Evolutionary conservation across 2,797 vertebrate genomes (phyloP).

Genomic region (Gobio occitaniae): DNA sequence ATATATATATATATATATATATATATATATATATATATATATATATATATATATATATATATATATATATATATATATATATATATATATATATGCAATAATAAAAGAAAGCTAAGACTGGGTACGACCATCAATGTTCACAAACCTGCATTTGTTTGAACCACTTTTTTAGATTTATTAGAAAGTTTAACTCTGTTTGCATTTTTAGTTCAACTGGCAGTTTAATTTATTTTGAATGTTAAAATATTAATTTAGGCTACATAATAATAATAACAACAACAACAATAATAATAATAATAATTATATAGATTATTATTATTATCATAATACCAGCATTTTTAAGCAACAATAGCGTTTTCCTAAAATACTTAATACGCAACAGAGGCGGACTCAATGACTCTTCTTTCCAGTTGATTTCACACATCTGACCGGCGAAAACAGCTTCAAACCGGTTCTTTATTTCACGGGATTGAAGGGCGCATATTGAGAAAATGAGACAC

Average conservation of each 20-base stretch:
- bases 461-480: constrained; percentile 31
- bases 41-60: no score
- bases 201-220: no score
- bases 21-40: no score
- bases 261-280: not conserved
- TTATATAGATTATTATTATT: not conserved
- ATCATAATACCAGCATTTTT: not conserved
- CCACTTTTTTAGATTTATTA: no score
- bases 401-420: constrained; percentile 6
- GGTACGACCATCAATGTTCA: no score
- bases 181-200: no score
- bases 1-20: no score
- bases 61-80: no score
- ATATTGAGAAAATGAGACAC: constrained; percentile 20
- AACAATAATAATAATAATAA: no score
- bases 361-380: not conserved
- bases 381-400: not conserved
- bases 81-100: no score
- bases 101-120: no score
- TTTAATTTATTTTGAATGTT: not conserved
- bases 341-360: not conserved
- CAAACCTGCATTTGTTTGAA: no score
- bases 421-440: constrained; percentile 54
- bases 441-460: constrained; percentile 60
- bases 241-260: not conserved